phyloP scores from a whole-genome alignment of 2,113 vertebrate genomes.

The Siphamia tubifer region DNA sequence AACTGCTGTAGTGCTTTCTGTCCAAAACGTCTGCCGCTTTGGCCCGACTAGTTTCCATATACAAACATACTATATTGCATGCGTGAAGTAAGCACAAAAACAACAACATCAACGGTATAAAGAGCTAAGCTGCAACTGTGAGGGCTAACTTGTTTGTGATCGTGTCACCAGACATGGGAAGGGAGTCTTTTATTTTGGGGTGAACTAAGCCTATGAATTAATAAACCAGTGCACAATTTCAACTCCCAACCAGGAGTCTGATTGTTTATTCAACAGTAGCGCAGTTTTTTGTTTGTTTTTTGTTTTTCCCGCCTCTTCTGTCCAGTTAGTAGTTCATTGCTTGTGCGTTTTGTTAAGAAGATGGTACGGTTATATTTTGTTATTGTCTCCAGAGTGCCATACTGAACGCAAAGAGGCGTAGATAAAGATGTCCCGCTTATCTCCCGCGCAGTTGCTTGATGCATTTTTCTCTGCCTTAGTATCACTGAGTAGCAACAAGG shows the following conservation, averaged over 20 bases:
- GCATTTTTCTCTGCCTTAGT: background rate
- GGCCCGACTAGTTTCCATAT: background rate
- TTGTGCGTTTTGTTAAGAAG: background rate
- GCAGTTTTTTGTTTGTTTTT: too few relatives aligned
- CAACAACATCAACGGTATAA: background rate
- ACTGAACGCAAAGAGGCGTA: background rate
- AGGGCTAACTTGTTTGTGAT: background rate
- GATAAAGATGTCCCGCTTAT: too few relatives aligned
- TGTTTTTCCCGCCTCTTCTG: background rate
- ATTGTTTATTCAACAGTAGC: background rate
- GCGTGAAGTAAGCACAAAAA: background rate
- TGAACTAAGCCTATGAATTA: background rate
- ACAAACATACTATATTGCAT: background rate
- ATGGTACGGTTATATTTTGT: slow-evolving; percentile 22
- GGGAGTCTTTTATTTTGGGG: background rate
- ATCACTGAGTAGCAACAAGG: background rate
- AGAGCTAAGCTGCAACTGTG: background rate
- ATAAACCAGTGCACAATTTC: background rate
- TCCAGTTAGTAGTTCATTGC: background rate
- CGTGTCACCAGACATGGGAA: background rate
- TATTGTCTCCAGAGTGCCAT: slow-evolving; percentile 2
- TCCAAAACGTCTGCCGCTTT: background rate
- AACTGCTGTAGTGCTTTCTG: background rate
- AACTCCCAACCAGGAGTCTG: background rate
- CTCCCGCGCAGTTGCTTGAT: background rate